Conservation (phyloP, 2,797 vertebrate genomes). For the Takifugu rubripes region DNA sequence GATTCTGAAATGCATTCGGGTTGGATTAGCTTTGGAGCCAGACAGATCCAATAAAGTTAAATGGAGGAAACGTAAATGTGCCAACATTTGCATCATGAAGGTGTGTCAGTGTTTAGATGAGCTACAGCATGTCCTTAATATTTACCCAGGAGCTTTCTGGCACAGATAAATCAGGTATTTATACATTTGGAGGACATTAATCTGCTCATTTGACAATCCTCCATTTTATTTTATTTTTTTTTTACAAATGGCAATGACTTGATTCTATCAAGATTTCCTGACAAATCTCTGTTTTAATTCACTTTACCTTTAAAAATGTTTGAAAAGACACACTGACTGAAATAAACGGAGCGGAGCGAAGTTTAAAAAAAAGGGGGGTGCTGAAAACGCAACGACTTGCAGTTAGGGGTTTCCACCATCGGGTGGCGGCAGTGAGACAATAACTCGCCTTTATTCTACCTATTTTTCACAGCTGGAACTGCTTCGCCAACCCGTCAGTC, state of each 20-base stretch:
- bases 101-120: constrained; percentile 21
- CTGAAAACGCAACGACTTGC: neutral
- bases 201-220: neutral
- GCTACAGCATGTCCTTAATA: constrained; percentile 20
- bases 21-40: neutral
- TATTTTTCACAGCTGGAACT: too few species aligned
- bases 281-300: too few species aligned
- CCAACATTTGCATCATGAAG: neutral
- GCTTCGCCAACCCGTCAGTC: too few species aligned
- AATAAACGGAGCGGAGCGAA: too few species aligned
- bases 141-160: constrained; percentile 26
- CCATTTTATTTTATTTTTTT: too few species aligned
- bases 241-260: too few species aligned
- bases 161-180: too few species aligned
- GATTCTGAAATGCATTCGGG: neutral
- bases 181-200: neutral
- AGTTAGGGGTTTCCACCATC: constrained; percentile 17
- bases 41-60: neutral
- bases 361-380: too few species aligned
- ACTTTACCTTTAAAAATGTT: too few species aligned
- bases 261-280: too few species aligned
- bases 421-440: neutral
- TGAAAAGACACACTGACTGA: too few species aligned
- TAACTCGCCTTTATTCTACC: too few species aligned
- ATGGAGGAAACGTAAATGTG: neutral